These are phyloP conservation scores for Euphonia xanthogaster DNA, from an alignment of 2,797 vertebrate species.

Conservation along the genomic window DNA sequence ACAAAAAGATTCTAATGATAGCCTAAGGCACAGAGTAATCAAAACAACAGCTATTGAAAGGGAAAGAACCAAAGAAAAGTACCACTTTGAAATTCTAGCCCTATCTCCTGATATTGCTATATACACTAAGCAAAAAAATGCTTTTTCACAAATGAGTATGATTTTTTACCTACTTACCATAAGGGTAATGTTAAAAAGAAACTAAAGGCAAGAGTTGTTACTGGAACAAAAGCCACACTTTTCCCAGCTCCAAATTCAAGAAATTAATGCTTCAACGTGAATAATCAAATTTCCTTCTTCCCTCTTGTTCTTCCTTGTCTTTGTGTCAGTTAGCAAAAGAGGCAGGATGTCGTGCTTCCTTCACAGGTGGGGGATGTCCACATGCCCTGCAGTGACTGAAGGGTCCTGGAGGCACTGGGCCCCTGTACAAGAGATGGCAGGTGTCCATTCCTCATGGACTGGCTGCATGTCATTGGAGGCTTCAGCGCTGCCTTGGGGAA, in stretches of 20 bases:
- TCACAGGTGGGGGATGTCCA: background rate
- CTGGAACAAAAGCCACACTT: background rate
- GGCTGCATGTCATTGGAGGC: background rate
- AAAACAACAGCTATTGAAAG: constrained; percentile 66
- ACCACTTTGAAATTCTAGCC: constrained; percentile 41
- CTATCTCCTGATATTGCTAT: background rate
- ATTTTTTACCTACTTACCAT: constrained; percentile 54
- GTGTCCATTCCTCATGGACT: rapidly evolving
- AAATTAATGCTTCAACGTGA: background rate
- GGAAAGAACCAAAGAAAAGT: constrained; percentile 27
- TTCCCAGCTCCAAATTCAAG: background rate
- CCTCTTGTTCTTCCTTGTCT: background rate
- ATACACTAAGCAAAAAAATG: constrained; percentile 9
- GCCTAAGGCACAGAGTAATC: constrained; percentile 69
- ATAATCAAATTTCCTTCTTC: background rate
- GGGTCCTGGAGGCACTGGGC: background rate
- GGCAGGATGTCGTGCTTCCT: rapidly evolving
- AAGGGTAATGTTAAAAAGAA: background rate
- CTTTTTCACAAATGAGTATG: constrained; percentile 51
- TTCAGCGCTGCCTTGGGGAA: rapidly evolving
- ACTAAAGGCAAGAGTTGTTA: background rate
- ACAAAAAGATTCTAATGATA: constrained; percentile 73
- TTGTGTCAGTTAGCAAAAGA: background rate
- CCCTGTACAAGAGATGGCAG: background rate
- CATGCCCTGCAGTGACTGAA: background rate